Percentiles rank a stretch among this genome's conserved stretches.
Evolutionary conservation across 2,113 vertebrate species (phyloP).

Genomic region (Siphamia tubifer): DNA sequence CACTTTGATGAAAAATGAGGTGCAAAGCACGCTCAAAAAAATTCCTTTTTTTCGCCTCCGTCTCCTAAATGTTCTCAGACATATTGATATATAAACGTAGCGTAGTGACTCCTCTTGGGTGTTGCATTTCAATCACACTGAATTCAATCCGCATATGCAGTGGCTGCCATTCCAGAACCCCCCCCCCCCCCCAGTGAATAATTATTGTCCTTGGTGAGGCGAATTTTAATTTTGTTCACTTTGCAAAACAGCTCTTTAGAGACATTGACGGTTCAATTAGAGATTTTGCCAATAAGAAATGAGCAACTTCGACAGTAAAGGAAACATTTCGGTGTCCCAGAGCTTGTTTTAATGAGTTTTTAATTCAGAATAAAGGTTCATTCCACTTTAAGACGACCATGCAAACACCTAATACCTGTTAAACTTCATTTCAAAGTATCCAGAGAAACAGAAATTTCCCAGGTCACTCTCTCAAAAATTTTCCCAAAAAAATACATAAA

Average conservation of each 20-base stretch:
- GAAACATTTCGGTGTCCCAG: not conserved
- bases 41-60: not conserved
- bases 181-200: constrained; percentile 39
- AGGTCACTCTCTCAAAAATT: too few species aligned
- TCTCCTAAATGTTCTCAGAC: not conserved
- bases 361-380: too few species aligned
- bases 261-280: constrained; percentile 41
- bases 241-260: constrained; percentile 33
- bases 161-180: constrained; percentile 18
- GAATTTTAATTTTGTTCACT: constrained; percentile 57
- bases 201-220: constrained; percentile 42
- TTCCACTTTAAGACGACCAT: too few species aligned
- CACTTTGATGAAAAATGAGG: too few species aligned
- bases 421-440: too few species aligned
- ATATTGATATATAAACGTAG: not conserved
- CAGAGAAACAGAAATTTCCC: too few species aligned
- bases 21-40: too few species aligned
- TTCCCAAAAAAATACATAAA: too few species aligned
- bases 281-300: constrained; percentile 29
- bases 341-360: not conserved
- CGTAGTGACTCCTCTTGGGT: not conserved
- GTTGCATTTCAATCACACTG: constrained; percentile 18
- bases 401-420: too few species aligned
- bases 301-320: not conserved
- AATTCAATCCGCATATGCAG: constrained; percentile 9